A percentile compares a stretch with the other conserved stretches of the same genome.
These are phyloP conservation scores for Polyommatus iphigenia DNA, from an alignment of 2,888 invertebrate genomes.

Conservation along the genomic window DNA sequence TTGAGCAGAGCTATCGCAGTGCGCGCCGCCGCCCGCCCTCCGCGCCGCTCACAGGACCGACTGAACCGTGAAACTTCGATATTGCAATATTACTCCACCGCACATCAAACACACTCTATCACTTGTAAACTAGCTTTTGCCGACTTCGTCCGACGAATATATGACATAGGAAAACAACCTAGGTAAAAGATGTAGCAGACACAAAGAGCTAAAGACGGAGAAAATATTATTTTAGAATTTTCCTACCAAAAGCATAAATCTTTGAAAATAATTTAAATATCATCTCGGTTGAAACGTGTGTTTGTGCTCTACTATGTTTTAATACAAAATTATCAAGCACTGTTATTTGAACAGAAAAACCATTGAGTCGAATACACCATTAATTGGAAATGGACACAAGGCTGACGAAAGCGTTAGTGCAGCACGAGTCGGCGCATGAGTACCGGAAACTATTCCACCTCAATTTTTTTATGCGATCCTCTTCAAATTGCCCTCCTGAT, in stretches of 20 bases:
- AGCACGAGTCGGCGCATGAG: no score
- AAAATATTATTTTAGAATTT: not conserved
- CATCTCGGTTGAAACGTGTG: not conserved
- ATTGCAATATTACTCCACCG: not conserved
- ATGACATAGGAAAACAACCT: not conserved
- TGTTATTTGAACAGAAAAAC: not conserved
- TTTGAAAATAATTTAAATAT: no score
- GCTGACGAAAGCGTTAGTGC: conserved; percentile 1
- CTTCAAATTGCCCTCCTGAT: no score
- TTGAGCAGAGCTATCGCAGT: conserved; percentile 11
- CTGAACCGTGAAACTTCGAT: conserved; percentile 27
- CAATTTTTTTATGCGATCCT: no score
- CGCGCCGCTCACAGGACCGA: conserved; percentile 7
- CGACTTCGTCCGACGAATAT: not conserved
- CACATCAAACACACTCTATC: not conserved
- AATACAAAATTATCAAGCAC: not conserved
- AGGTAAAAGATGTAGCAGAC: not conserved
- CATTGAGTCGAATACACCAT: conserved; percentile 4
- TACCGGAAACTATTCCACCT: no score
- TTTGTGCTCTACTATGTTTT: not conserved
- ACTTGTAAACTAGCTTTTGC: not conserved
- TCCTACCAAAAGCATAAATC: no score
- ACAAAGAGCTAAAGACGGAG: not conserved
- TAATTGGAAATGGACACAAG: not conserved
- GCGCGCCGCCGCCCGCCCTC: conserved; percentile 18